A percentile compares a stretch with the other conserved stretches of the same genome.
phyloP scores from a whole-genome alignment of 2,888 invertebrate species.

The Gastracanthus pulcherrimus region DNA sequence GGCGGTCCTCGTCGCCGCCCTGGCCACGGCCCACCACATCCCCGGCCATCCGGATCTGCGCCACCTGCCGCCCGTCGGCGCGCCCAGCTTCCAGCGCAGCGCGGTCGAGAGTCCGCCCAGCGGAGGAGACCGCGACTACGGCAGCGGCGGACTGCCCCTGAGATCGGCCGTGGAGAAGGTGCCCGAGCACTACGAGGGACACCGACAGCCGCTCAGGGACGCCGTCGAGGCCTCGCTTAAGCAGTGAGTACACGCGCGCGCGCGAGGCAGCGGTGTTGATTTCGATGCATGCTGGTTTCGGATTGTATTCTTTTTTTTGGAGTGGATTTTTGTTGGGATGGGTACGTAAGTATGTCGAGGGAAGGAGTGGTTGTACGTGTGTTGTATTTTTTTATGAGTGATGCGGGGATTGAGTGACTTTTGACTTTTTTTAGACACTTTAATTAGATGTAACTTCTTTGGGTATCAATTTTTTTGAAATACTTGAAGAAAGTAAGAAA shows the following conservation, averaged over 20 bases:
- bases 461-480: too few species aligned
- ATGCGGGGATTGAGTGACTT: too few species aligned
- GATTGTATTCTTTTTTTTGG: too few species aligned
- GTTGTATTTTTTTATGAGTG: too few species aligned
- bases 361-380: too few species aligned
- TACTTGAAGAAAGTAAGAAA: too few species aligned
- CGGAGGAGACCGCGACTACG: slow-evolving; percentile 67
- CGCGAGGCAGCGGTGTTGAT: too few species aligned
- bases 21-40: slow-evolving; percentile 66
- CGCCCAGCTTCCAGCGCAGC: slow-evolving; percentile 75
- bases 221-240: slow-evolving; percentile 33
- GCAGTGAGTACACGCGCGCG: slow-evolving; percentile 35
- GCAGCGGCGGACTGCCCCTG: slow-evolving; percentile 81
- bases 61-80: slow-evolving; percentile 53
- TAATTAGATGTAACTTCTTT: too few species aligned
- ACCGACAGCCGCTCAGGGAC: slow-evolving; percentile 57
- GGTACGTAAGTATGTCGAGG: too few species aligned
- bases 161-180: slow-evolving; percentile 86
- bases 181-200: slow-evolving; percentile 61
- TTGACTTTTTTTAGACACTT: too few species aligned
- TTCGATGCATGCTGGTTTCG: too few species aligned
- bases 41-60: slow-evolving; percentile 59
- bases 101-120: slow-evolving; percentile 77
- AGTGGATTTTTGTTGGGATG: too few species aligned
- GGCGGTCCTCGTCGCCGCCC: slow-evolving; percentile 56